These are phyloP conservation scores for Rhabdophis nuchalis DNA, from an alignment of 2,797 vertebrate genomes.

Conservation along the genomic window DNA sequence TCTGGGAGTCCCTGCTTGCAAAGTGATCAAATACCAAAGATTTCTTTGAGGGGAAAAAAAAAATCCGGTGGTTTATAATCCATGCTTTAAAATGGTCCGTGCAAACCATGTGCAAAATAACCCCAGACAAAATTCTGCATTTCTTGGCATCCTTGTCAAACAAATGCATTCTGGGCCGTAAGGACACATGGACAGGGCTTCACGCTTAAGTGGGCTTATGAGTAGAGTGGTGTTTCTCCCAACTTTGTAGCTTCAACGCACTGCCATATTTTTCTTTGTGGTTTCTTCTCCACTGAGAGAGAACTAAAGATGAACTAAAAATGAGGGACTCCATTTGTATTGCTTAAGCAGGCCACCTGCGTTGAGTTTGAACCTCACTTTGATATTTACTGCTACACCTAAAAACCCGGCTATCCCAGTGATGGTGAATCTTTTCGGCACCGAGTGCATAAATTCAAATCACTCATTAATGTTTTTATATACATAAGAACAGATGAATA, in stretches of 20 bases:
- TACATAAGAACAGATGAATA: too few relatives aligned
- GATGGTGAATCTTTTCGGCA: too few relatives aligned
- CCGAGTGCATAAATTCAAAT: too few relatives aligned
- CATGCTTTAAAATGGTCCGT: conserved; percentile 29
- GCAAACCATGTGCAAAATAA: neutral
- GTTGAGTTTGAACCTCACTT: too few relatives aligned
- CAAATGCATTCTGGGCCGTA: neutral
- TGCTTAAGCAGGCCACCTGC: too few relatives aligned
- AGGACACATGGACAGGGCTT: neutral
- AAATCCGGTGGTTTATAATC: conserved; percentile 34
- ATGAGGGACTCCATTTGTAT: neutral
- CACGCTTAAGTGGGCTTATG: neutral
- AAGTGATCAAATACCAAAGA: neutral
- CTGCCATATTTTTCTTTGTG: neutral
- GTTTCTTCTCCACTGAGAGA: neutral
- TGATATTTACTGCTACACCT: too few relatives aligned
- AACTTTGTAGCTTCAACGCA: neutral
- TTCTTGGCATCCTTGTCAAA: neutral
- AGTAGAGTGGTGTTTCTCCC: neutral
- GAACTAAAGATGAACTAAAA: neutral
- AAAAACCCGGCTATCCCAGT: too few relatives aligned
- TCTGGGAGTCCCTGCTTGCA: fast-evolving
- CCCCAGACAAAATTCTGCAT: neutral
- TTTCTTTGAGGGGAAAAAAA: neutral
- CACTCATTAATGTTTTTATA: too few relatives aligned